phyloP scores from a whole-genome alignment of 2,113 vertebrate species.

The Ovibos moschatus region DNA sequence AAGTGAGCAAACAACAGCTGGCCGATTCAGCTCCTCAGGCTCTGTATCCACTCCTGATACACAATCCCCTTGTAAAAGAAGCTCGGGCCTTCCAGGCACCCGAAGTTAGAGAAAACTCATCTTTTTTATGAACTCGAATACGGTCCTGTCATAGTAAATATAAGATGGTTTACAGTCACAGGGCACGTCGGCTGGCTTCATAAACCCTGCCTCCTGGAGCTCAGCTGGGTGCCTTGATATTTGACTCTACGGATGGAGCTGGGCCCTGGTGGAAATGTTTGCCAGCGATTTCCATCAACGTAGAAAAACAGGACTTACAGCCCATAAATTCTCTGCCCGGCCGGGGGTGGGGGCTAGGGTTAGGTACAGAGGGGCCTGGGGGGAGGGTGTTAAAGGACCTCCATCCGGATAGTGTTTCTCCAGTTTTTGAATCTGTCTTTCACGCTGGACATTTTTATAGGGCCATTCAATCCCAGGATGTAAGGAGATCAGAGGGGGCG shows the following conservation, averaged over 20 bases:
- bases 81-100: not conserved
- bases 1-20: conserved; percentile 17
- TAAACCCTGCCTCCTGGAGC: conserved; percentile 39
- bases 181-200: not conserved
- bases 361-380: not conserved
- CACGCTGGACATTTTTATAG: conserved; percentile 69
- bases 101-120: not conserved
- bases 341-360: not conserved
- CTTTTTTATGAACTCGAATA: conserved; percentile 53
- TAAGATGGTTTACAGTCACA: not conserved
- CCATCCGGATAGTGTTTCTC: conserved; percentile 67
- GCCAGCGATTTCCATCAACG: conserved; percentile 63
- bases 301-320: conserved; percentile 65
- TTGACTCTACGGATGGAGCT: conserved; percentile 58
- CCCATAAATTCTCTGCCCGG: conserved; percentile 67
- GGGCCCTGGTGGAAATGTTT: conserved; percentile 35
- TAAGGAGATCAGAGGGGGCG: conserved; percentile 68
- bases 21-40: not conserved
- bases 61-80: conserved; percentile 5
- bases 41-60: not conserved
- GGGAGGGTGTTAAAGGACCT: conserved; percentile 42
- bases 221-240: conserved; percentile 55
- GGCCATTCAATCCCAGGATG: conserved; percentile 69
- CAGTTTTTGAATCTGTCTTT: conserved; percentile 69
- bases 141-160: conserved; percentile 47